Evolutionary conservation across 1,140 invertebrate species (phyloP).

Genomic region (Rhizoglyphus robini): DNA sequence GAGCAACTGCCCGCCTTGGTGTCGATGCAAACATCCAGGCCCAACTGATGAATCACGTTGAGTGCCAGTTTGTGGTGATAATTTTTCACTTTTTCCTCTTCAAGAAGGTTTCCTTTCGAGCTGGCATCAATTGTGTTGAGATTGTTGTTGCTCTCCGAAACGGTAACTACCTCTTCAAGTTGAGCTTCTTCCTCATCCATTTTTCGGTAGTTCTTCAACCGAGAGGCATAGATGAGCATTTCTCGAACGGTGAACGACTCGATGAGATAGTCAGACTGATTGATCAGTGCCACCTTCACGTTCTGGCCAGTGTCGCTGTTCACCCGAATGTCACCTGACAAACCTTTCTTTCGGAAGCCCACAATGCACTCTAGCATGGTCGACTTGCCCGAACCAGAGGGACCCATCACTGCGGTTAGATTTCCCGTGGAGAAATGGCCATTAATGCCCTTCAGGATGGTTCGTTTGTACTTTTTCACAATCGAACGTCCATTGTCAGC

Average conservation of each 20-base stretch:
- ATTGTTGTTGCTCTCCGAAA: background rate
- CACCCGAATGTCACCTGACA: constrained; percentile 11
- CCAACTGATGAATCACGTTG: constrained; percentile 17
- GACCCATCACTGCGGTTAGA: constrained; percentile 43
- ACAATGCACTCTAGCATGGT: constrained; percentile 33
- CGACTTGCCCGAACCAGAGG: constrained; percentile 46
- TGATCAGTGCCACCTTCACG: constrained; percentile 17
- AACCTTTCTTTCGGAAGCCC: constrained; percentile 19
- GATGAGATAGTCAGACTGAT: constrained; percentile 73
- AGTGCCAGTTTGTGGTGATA: constrained; percentile 12
- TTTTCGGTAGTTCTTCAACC: constrained; percentile 50
- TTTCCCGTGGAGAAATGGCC: constrained; percentile 29
- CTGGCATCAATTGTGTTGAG: background rate
- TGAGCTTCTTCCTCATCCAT: background rate
- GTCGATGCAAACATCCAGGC: constrained; percentile 21
- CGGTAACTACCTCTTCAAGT: background rate
- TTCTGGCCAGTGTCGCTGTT: background rate
- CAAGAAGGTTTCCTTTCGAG: background rate
- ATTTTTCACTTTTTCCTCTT: background rate
- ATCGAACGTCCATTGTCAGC: background rate
- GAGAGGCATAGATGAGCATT: constrained; percentile 76
- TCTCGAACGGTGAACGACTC: constrained; percentile 75
- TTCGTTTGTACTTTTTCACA: background rate
- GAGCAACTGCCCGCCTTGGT: constrained; percentile 13
- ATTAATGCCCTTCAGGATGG: constrained; percentile 13